phyloP scores from a whole-genome alignment of 1,140 invertebrate genomes.

The Drosophila simulans region DNA sequence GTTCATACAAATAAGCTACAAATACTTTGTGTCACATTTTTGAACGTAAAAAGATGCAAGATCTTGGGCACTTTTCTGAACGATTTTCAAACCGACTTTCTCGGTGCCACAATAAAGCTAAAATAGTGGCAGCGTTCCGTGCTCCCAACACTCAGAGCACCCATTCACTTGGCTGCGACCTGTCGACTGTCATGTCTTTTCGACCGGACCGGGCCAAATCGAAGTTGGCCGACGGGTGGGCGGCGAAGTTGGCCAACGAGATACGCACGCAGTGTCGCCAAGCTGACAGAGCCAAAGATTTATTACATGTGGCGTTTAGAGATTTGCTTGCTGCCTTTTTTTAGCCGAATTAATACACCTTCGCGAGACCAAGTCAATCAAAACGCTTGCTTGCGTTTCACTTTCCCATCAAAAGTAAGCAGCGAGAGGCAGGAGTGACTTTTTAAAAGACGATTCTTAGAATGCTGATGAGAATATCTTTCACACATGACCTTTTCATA shows the following conservation, averaged over 20 bases:
- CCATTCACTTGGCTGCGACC: constrained; percentile 54
- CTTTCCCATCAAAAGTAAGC: constrained; percentile 53
- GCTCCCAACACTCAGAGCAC: constrained; percentile 26
- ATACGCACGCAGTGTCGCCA: constrained; percentile 49
- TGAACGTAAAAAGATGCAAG: too few species aligned
- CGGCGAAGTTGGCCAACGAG: constrained; percentile 49
- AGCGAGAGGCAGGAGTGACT: constrained; percentile 25
- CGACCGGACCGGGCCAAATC: constrained; percentile 21
- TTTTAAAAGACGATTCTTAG: constrained; percentile 34
- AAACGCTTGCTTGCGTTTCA: constrained; percentile 33
- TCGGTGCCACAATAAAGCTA: constrained; percentile 2
- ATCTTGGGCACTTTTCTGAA: too few species aligned
- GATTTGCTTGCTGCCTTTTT: constrained; percentile 35
- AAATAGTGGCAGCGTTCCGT: constrained; percentile 14
- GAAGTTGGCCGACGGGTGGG: constrained; percentile 46
- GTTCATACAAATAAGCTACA: too few species aligned
- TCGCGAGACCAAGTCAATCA: constrained; percentile 47
- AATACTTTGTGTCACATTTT: too few species aligned
- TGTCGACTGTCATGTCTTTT: constrained; percentile 33
- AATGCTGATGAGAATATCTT: constrained; percentile 23
- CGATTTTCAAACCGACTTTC: neutral
- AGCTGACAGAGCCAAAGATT: constrained; percentile 50
- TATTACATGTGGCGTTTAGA: constrained; percentile 42
- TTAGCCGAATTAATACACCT: constrained; percentile 40
- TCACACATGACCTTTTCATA: neutral